These are phyloP conservation scores for Orthosia gracilis DNA, from an alignment of 2,888 invertebrate genomes.

Conservation along the genomic window DNA sequence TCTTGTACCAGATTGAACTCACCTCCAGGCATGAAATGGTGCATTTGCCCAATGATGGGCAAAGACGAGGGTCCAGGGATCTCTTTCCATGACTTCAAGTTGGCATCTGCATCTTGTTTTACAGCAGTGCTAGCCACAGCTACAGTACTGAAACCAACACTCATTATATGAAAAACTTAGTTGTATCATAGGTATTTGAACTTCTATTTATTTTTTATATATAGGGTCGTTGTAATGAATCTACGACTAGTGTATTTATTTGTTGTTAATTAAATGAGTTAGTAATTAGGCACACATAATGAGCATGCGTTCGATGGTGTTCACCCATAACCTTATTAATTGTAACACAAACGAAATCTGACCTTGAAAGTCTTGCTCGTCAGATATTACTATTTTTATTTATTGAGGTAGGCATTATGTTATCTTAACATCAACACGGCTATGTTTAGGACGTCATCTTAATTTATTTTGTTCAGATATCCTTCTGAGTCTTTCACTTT, in stretches of 20 bases:
- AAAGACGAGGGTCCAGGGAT: constrained; percentile 87
- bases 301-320: too few relatives aligned
- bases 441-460: constrained; percentile 1
- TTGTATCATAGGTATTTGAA: too few relatives aligned
- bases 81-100: constrained; percentile 74
- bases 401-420: not conserved
- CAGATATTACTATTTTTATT: not conserved
- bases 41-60: constrained; percentile 81
- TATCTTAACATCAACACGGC: not conserved
- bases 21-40: constrained; percentile 79
- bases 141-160: constrained; percentile 43
- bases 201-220: too few relatives aligned
- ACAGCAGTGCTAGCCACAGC: constrained; percentile 35
- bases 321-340: too few relatives aligned
- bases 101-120: constrained; percentile 44
- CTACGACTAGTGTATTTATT: too few relatives aligned
- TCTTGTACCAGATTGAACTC: constrained; percentile 11
- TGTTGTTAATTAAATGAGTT: too few relatives aligned
- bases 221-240: too few relatives aligned
- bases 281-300: too few relatives aligned
- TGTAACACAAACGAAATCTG: not conserved
- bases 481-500: not conserved
- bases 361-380: not conserved
- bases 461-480: not conserved
- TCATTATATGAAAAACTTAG: not conserved